phyloP scores from a whole-genome alignment of 2,113 vertebrate genomes.

The Pelusios castaneus region DNA sequence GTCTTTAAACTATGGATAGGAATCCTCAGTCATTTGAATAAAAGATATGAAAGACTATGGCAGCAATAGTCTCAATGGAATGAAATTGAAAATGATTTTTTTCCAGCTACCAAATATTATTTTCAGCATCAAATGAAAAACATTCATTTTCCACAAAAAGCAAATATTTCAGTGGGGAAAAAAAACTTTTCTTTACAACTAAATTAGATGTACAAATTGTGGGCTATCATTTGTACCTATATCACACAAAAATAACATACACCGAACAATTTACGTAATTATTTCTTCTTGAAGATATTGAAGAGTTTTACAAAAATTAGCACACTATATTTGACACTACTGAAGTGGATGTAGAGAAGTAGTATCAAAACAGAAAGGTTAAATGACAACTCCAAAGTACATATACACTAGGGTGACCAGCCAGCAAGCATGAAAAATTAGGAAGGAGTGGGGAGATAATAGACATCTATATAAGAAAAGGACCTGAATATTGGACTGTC shows the following conservation, averaged over 20 bases:
- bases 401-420: neutral
- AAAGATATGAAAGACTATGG: neutral
- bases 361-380: neutral
- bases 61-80: neutral
- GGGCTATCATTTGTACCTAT: neutral
- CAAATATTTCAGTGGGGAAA: neutral
- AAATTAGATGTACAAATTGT: neutral
- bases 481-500: no score
- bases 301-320: neutral
- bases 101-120: neutral
- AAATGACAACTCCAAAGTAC: neutral
- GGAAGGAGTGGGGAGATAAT: no score
- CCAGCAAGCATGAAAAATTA: no score
- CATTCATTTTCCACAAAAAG: neutral
- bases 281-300: neutral
- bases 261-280: rapidly evolving
- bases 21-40: conserved; percentile 39
- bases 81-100: conserved; percentile 15
- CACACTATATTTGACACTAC: neutral
- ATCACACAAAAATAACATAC: neutral
- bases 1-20: conserved; percentile 19
- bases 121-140: neutral
- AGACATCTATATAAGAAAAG: no score
- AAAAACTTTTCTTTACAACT: neutral
- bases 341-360: neutral